Percentiles rank a stretch among this genome's conserved stretches.
Conservation (phyloP, 1,140 invertebrate genomes). For the Dreissena rostriformis region DNA sequence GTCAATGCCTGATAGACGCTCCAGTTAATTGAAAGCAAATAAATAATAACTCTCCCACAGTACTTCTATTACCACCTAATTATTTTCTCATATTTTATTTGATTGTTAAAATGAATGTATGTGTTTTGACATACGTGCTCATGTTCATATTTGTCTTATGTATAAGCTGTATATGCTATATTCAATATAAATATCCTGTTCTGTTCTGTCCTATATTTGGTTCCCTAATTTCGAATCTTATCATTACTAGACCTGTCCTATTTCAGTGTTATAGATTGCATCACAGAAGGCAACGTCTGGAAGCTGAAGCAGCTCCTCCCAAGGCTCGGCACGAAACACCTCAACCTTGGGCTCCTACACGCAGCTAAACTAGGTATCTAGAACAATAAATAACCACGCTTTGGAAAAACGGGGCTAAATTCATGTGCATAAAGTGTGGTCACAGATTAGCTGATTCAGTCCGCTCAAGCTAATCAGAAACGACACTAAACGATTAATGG, state of each 20-base stretch:
- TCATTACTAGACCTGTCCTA: background rate
- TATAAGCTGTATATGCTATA: too few species aligned
- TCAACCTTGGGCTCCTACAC: conserved; percentile 21
- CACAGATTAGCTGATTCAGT: background rate
- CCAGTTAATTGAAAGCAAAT: too few species aligned
- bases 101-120: too few species aligned
- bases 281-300: conserved; percentile 3
- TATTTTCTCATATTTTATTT: too few species aligned
- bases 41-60: too few species aligned
- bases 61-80: too few species aligned
- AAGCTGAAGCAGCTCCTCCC: conserved; percentile 30
- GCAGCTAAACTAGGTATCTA: conserved; percentile 38
- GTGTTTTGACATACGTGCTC: too few species aligned
- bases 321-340: conserved; percentile 20
- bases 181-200: too few species aligned
- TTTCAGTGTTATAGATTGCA: conserved; percentile 23
- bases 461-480: background rate
- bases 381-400: background rate
- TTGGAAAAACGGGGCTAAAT: background rate
- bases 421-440: background rate
- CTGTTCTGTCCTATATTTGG: background rate
- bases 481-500: background rate
- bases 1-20: too few species aligned
- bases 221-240: background rate
- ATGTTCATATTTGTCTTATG: too few species aligned